A percentile compares a stretch with the other conserved stretches of the same genome.
phyloP scores from a whole-genome alignment of 2,113 vertebrate genomes.

The Xiphias gladius region DNA sequence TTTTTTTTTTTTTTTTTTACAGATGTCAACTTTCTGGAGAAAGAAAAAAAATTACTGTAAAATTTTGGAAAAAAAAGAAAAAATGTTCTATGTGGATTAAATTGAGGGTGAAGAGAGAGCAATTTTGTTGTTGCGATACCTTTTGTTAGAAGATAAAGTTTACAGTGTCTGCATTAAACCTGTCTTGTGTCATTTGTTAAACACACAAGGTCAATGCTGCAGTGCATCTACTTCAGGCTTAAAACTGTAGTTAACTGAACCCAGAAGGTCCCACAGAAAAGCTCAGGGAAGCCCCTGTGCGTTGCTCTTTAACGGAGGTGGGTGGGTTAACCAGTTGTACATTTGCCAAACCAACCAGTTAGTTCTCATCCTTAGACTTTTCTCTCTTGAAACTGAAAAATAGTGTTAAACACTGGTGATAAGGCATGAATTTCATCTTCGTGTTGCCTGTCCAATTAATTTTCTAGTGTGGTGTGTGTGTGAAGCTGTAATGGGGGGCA shows the following conservation, averaged over 20 bases:
- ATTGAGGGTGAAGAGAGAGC: slow-evolving; percentile 31
- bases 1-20: slow-evolving; percentile 21
- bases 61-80: slow-evolving; percentile 21
- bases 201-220: background rate
- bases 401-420: too few relatives aligned
- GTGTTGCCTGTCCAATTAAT: background rate
- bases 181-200: slow-evolving; percentile 62
- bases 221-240: background rate
- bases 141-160: slow-evolving; percentile 80
- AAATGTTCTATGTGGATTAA: slow-evolving; percentile 21
- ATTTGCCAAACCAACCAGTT: background rate
- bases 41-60: slow-evolving; percentile 9
- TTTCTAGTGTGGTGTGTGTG: background rate
- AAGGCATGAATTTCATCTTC: background rate
- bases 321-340: too few relatives aligned
- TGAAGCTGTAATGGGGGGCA: too few relatives aligned
- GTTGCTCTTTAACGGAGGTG: too few relatives aligned
- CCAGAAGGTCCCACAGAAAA: too few relatives aligned
- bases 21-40: slow-evolving; percentile 57
- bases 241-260: too few relatives aligned
- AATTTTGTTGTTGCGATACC: slow-evolving; percentile 66
- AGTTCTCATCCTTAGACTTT: too few relatives aligned
- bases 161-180: slow-evolving; percentile 74
- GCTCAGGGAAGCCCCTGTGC: too few relatives aligned
- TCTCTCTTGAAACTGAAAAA: too few relatives aligned